These are phyloP conservation scores for Papilio helenus DNA, from an alignment of 1,140 invertebrate species.

Conservation along the genomic window DNA sequence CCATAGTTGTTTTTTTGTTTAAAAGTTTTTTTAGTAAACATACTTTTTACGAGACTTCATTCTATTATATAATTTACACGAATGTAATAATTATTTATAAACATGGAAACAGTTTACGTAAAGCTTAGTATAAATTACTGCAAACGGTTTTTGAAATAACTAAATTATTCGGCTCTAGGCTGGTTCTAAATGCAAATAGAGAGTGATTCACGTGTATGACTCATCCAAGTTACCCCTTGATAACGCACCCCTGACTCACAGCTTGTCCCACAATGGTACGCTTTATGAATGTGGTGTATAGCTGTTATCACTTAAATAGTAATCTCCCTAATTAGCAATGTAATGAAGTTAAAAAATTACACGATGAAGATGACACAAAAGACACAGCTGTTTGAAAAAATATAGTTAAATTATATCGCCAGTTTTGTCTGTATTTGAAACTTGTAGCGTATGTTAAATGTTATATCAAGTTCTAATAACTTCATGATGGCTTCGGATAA, in stretches of 20 bases:
- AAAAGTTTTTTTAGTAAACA: too few relatives aligned
- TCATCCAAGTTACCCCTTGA: conserved; percentile 50
- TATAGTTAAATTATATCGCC: background rate
- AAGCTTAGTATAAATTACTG: background rate
- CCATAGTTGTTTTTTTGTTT: too few relatives aligned
- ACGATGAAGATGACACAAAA: background rate
- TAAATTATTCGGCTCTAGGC: conserved; percentile 28
- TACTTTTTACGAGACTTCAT: too few relatives aligned
- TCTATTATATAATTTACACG: too few relatives aligned
- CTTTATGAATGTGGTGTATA: background rate
- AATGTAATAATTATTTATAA: too few relatives aligned
- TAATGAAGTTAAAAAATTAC: background rate
- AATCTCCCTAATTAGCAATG: background rate
- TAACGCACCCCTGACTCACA: conserved; percentile 44
- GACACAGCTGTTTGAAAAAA: background rate
- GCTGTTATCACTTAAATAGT: background rate
- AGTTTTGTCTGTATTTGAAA: too few relatives aligned
- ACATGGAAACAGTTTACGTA: background rate
- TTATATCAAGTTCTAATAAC: too few relatives aligned
- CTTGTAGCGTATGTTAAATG: too few relatives aligned
- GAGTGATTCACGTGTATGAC: conserved; percentile 53
- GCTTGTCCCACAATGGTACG: conserved; percentile 10
- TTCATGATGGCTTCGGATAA: too few relatives aligned
- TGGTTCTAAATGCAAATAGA: conserved; percentile 42
- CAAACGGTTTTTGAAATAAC: background rate